These are phyloP conservation scores for Dendrocincla tyrannina DNA, from an alignment of 2,797 vertebrate species.

Conservation along the genomic window DNA sequence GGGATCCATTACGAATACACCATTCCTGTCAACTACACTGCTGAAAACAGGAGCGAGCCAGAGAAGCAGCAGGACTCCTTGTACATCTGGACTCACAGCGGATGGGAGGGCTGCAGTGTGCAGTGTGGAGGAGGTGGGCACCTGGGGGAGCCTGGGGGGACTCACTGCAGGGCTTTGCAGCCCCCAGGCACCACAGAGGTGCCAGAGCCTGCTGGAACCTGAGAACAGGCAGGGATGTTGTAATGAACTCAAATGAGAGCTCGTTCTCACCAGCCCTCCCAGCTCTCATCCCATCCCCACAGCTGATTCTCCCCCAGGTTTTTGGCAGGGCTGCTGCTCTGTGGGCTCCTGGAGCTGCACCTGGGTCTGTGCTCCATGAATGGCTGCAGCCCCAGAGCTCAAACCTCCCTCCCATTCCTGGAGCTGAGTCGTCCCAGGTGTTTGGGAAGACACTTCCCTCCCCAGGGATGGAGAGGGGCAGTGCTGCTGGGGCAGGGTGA, in stretches of 20 bases:
- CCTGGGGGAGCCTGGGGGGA: not conserved
- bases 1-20: constrained; percentile 98
- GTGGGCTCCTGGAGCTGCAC: not conserved
- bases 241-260: not conserved
- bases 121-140: constrained; percentile 93
- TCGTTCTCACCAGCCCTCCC: not conserved
- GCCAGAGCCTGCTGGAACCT: not conserved
- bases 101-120: constrained; percentile 92
- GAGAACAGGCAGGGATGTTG: not conserved
- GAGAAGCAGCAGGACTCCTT: constrained; percentile 83
- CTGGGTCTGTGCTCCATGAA: not conserved
- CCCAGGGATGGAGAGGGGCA: not conserved
- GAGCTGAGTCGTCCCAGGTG: not conserved
- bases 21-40: constrained; percentile 85
- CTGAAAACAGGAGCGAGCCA: constrained; percentile 76
- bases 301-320: not conserved
- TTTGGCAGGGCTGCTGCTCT: not conserved
- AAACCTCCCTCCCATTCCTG: not conserved
- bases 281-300: not conserved
- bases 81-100: constrained; percentile 95
- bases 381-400: not conserved
- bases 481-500: not conserved
- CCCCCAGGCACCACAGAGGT: not conserved
- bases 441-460: not conserved
- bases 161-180: not conserved